These are phyloP conservation scores for Coremacera marginata DNA, from an alignment of 2,888 invertebrate species.

Conservation along the genomic window DNA sequence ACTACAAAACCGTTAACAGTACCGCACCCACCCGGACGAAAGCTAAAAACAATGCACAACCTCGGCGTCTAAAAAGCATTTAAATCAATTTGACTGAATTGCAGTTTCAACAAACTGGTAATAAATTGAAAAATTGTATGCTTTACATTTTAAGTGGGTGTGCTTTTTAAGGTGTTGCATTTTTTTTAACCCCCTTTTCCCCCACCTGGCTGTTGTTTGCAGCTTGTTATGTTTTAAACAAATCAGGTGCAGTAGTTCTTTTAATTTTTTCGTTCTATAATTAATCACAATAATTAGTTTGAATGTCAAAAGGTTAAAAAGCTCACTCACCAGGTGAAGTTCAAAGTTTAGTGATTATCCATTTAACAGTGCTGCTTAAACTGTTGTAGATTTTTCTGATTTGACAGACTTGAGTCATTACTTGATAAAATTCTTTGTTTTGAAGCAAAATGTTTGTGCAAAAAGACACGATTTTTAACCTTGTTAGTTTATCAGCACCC, in stretches of 20 bases:
- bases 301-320: conserved; percentile 1
- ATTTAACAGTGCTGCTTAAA: neutral
- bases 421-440: conserved; percentile 13
- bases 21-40: neutral
- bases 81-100: conserved; percentile 15
- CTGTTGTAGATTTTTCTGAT: neutral
- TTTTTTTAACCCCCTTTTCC: neutral
- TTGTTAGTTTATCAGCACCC: neutral
- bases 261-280: neutral
- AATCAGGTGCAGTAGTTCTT: conserved; percentile 16
- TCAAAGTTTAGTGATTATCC: neutral
- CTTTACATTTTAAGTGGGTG: neutral
- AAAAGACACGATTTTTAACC: neutral
- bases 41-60: neutral
- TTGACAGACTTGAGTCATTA: neutral
- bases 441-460: neutral
- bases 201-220: neutral
- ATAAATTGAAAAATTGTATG: conserved; percentile 7
- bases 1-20: neutral
- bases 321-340: neutral
- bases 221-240: neutral
- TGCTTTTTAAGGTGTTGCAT: neutral
- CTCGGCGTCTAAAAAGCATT: neutral
- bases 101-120: neutral
- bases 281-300: conserved; percentile 11